Evolutionary conservation across 2,113 vertebrate genomes (phyloP).

Genomic region (Nycticebus coucang): DNA sequence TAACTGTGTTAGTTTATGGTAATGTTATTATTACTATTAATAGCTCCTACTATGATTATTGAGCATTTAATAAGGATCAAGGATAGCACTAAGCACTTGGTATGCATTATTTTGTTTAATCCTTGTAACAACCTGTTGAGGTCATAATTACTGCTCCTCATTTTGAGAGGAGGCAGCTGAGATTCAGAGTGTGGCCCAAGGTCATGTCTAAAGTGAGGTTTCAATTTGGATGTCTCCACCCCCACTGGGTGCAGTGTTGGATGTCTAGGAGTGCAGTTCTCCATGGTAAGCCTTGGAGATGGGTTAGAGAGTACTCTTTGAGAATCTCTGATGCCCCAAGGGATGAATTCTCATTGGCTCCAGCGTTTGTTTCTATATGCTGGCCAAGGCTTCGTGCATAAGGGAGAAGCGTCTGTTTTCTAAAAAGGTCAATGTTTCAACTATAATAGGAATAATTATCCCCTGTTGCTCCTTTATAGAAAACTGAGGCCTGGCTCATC

Average conservation of each 20-base stretch:
- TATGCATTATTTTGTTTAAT: slow-evolving; percentile 15
- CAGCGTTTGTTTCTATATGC: neutral
- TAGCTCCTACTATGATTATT: slow-evolving; percentile 21
- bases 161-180: slow-evolving; percentile 54
- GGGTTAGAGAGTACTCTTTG: neutral
- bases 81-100: slow-evolving; percentile 11
- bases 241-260: neutral
- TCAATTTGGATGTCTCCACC: neutral
- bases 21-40: neutral
- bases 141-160: slow-evolving; percentile 30
- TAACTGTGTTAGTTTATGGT: slow-evolving; percentile 23
- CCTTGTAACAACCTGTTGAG: neutral
- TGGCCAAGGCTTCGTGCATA: neutral
- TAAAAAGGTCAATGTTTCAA: slow-evolving; percentile 1
- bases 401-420: slow-evolving; percentile 11
- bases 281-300: neutral
- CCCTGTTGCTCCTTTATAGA: neutral
- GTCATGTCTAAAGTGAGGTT: slow-evolving; percentile 1
- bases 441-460: neutral
- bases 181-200: neutral
- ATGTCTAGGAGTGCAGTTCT: neutral
- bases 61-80: slow-evolving; percentile 38
- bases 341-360: neutral
- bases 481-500: slow-evolving; percentile 7
- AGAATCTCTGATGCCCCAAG: neutral